A percentile compares a stretch with the other conserved stretches of the same genome.
These are phyloP conservation scores for Ageneiosus marmoratus DNA, from an alignment of 2,113 vertebrate species.

Conservation along the genomic window DNA sequence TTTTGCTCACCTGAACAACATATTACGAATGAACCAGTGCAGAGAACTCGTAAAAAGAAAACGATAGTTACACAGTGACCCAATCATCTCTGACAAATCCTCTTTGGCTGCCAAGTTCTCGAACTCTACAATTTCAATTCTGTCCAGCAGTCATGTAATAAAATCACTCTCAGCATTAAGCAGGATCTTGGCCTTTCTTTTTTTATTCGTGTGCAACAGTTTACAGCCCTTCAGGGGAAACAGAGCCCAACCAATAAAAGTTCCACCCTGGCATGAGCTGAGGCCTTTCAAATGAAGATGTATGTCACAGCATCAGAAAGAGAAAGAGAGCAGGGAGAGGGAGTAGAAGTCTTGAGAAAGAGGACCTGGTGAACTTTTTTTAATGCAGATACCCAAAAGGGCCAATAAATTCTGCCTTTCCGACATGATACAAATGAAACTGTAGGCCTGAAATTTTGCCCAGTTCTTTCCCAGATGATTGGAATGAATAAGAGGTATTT, in stretches of 20 bases:
- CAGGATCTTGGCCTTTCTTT: constrained; percentile 72
- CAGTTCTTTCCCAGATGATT: constrained; percentile 71
- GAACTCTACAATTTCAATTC: constrained; percentile 63
- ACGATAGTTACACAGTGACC: constrained; percentile 48
- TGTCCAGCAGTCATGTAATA: constrained; percentile 70
- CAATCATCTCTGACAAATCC: constrained; percentile 49
- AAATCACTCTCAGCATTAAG: constrained; percentile 73
- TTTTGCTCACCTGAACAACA: constrained; percentile 17
- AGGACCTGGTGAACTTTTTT: constrained; percentile 64
- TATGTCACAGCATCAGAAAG: constrained; percentile 66
- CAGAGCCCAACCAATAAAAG: constrained; percentile 72
- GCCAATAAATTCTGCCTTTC: constrained; percentile 71
- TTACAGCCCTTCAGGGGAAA: constrained; percentile 73
- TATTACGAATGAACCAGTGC: constrained; percentile 31
- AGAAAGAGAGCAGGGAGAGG: constrained; percentile 46
- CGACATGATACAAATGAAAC: constrained; percentile 71
- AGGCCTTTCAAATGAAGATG: constrained; percentile 77
- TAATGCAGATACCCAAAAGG: constrained; percentile 67
- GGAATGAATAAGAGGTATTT: constrained; percentile 75
- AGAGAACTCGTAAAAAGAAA: constrained; percentile 41
- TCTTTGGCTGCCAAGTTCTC: constrained; percentile 64
- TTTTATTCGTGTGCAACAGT: constrained; percentile 67
- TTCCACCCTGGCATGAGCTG: constrained; percentile 71
- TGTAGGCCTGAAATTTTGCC: constrained; percentile 68
- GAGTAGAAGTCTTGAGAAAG: constrained; percentile 37